Evolutionary conservation across 2,888 invertebrate species (phyloP).

Genomic region (Lasioglossum leucozonium): DNA sequence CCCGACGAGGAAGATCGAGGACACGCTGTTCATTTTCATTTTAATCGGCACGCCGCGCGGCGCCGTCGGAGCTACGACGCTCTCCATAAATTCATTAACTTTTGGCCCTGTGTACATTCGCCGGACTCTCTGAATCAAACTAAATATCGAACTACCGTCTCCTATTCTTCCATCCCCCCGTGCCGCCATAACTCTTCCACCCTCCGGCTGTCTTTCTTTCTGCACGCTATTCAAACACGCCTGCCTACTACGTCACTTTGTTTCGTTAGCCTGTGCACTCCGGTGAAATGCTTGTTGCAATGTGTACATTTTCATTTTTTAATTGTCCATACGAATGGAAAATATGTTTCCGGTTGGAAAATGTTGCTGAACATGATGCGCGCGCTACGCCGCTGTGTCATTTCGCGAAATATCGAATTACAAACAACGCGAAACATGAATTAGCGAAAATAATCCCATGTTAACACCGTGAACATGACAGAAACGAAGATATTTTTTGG

Average conservation of each 20-base stretch:
- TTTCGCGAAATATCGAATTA: no score
- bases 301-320: neutral
- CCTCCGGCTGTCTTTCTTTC: neutral
- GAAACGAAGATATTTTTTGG: no score
- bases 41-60: slow-evolving; percentile 16
- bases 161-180: neutral
- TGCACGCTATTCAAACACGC: neutral
- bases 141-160: slow-evolving; percentile 7
- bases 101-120: slow-evolving; percentile 19
- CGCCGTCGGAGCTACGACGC: neutral
- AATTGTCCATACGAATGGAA: neutral
- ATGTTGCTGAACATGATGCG: no score
- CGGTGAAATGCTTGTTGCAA: neutral
- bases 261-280: neutral
- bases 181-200: neutral
- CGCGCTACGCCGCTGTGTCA: no score
- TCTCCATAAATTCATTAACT: slow-evolving; percentile 64
- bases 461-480: no score
- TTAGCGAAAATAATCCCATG: no score
- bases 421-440: no score
- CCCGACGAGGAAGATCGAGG: slow-evolving; percentile 27
- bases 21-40: slow-evolving; percentile 64
- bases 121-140: neutral
- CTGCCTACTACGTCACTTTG: neutral
- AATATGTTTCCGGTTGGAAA: no score